These are phyloP conservation scores for Brachyptera risi DNA, from an alignment of 2,888 invertebrate species.

Conservation along the genomic window DNA sequence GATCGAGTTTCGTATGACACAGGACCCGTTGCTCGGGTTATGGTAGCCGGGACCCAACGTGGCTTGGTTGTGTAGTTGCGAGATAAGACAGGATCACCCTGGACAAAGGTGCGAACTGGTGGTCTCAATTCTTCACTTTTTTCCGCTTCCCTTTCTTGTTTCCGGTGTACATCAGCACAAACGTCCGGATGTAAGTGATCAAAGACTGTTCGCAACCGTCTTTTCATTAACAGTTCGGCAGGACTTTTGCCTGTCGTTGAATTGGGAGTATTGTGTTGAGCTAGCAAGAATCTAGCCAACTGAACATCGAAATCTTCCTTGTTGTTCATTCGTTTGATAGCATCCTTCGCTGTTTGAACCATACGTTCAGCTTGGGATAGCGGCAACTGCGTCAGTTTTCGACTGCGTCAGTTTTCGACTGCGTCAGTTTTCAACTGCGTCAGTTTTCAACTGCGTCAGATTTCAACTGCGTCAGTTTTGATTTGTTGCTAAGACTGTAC, in stretches of 20 bases:
- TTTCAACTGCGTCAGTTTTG: too few relatives aligned
- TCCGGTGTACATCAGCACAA: neutral
- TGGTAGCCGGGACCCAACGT: slow-evolving; percentile 30
- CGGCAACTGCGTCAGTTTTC: too few relatives aligned
- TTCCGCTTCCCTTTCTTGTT: neutral
- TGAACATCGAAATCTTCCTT: slow-evolving; percentile 25
- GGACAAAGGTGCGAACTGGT: neutral
- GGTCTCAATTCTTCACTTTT: neutral
- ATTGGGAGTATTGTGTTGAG: slow-evolving; percentile 32
- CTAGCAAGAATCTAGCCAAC: slow-evolving; percentile 30
- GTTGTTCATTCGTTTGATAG: slow-evolving; percentile 29
- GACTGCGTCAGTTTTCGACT: too few relatives aligned
- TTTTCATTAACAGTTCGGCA: slow-evolving; percentile 32
- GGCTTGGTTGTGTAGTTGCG: slow-evolving; percentile 24
- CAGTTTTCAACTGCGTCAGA: too few relatives aligned
- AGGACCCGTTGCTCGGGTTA: slow-evolving; percentile 29
- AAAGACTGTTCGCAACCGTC: slow-evolving; percentile 27
- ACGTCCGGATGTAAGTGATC: slow-evolving; percentile 23
- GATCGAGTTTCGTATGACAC: slow-evolving; percentile 28
- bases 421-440: too few relatives aligned
- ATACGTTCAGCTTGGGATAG: slow-evolving; percentile 37
- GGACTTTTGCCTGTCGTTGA: slow-evolving; percentile 31
- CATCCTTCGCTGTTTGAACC: slow-evolving; percentile 34
- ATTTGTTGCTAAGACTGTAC: too few relatives aligned
- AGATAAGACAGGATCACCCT: neutral